phyloP scores from a whole-genome alignment of 2,113 vertebrate genomes.

The Burhinus bistriatus region DNA sequence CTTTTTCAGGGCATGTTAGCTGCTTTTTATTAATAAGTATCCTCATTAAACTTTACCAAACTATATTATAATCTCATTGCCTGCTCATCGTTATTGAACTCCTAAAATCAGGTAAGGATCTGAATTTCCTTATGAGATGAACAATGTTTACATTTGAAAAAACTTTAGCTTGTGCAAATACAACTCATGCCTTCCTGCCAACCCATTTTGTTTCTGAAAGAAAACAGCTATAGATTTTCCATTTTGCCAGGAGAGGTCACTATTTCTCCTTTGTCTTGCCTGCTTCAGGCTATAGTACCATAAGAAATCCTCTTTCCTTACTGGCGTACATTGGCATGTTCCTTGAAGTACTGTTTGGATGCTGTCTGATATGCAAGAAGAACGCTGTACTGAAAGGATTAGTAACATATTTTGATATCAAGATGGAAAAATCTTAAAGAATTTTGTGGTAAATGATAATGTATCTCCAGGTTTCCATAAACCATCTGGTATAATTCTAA shows the following conservation, averaged over 20 bases:
- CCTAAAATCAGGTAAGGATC: conserved; percentile 3
- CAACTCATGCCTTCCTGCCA: background rate
- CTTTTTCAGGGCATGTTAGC: background rate
- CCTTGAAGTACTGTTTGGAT: conserved; percentile 22
- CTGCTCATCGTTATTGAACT: background rate
- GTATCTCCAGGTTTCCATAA: background rate
- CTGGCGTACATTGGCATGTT: background rate
- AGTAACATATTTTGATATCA: background rate
- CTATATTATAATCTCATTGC: conserved; percentile 21
- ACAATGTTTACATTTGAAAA: background rate
- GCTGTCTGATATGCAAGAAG: background rate
- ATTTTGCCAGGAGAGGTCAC: conserved; percentile 77
- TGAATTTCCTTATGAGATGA: conserved; percentile 27
- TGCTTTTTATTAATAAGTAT: conserved; percentile 30
- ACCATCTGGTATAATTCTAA: background rate
- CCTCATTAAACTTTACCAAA: conserved; percentile 41
- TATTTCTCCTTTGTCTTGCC: conserved; percentile 70
- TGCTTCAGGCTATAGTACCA: background rate
- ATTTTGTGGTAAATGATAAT: background rate
- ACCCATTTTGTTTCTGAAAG: background rate
- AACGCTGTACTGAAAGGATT: background rate
- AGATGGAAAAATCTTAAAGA: background rate
- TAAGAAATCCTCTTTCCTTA: background rate
- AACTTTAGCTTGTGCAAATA: background rate
- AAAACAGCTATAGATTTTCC: background rate